Evolutionary conservation across 2,888 invertebrate genomes (phyloP).

Genomic region (Cephus spinipes): DNA sequence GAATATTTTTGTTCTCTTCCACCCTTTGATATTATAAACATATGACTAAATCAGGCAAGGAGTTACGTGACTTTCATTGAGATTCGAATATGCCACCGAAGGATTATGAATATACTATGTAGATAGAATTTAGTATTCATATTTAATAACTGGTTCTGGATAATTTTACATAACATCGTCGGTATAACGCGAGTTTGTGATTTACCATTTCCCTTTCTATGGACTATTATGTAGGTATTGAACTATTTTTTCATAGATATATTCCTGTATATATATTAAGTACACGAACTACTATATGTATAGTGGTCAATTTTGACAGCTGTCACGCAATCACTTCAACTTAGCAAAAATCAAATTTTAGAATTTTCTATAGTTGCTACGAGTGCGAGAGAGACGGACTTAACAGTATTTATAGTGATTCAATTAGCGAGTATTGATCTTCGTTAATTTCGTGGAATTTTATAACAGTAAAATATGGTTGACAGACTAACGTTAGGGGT

Average conservation of each 20-base stretch:
- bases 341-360: neutral
- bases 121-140: neutral
- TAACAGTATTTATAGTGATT: neutral
- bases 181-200: neutral
- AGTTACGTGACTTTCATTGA: neutral
- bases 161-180: neutral
- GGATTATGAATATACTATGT: neutral
- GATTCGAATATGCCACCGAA: neutral
- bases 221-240: neutral
- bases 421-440: neutral
- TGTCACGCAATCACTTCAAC: neutral
- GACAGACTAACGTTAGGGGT: neutral
- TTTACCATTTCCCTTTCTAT: neutral
- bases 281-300: neutral
- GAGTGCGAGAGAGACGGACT: neutral
- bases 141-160: slow-evolving; percentile 1
- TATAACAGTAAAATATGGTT: neutral
- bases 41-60: neutral
- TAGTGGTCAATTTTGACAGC: neutral
- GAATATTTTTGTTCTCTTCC: neutral
- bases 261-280: neutral
- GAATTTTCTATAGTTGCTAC: neutral
- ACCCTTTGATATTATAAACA: neutral
- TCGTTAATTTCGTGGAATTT: neutral
- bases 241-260: neutral